A percentile compares a stretch with the other conserved stretches of the same genome.
These are phyloP conservation scores for Mantis religiosa DNA, from an alignment of 2,888 invertebrate species.

Conservation along the genomic window DNA sequence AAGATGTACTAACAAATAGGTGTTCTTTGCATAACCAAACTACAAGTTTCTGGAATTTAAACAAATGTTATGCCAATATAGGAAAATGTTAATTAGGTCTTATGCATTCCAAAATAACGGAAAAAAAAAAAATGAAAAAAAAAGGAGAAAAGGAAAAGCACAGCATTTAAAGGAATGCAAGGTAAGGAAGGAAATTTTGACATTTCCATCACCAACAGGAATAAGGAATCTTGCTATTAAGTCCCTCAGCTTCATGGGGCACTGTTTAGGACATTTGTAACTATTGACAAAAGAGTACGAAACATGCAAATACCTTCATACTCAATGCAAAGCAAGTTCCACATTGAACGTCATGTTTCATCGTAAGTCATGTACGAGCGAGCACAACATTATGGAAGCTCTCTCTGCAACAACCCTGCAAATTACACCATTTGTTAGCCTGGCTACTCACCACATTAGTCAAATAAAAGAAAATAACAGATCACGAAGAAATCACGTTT, in stretches of 20 bases:
- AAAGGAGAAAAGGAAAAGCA: background rate
- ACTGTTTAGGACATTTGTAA: background rate
- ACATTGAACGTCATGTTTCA: slow-evolving; percentile 10
- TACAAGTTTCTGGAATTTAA: background rate
- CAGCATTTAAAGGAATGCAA: background rate
- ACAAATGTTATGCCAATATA: background rate
- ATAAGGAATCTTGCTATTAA: background rate
- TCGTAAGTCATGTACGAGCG: background rate
- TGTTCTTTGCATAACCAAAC: background rate
- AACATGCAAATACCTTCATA: slow-evolving; percentile 18
- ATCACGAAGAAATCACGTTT: background rate
- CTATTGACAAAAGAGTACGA: slow-evolving; percentile 16
- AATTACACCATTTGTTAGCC: slow-evolving; percentile 12
- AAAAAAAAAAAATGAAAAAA: background rate
- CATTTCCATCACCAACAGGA: background rate
- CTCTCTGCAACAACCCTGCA: slow-evolving; percentile 18
- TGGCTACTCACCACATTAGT: background rate
- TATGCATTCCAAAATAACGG: background rate
- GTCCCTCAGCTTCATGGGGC: background rate
- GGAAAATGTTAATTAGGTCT: background rate
- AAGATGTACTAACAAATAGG: background rate
- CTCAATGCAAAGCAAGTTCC: slow-evolving; percentile 18
- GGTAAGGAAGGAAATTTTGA: background rate
- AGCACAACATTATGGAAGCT: slow-evolving; percentile 11
- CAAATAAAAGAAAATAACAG: background rate